These are phyloP conservation scores for Pyrochroa serraticornis DNA, from an alignment of 2,888 invertebrate genomes.

Conservation along the genomic window DNA sequence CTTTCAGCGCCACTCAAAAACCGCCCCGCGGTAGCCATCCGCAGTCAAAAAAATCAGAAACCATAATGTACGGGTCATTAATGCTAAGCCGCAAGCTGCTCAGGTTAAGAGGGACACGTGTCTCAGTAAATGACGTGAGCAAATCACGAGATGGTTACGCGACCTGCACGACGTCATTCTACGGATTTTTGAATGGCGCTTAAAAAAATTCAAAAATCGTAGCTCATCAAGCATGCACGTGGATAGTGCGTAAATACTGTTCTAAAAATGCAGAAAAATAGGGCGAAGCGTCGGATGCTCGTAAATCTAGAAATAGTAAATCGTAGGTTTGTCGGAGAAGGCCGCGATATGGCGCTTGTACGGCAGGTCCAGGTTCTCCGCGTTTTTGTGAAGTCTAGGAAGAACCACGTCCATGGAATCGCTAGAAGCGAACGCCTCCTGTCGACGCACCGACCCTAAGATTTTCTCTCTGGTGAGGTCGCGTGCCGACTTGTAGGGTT, in stretches of 20 bases:
- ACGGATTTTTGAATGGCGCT: too few species aligned
- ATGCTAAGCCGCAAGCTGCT: too few species aligned
- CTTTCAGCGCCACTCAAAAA: too few species aligned
- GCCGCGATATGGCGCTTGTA: constrained; percentile 60
- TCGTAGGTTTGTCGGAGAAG: constrained; percentile 54
- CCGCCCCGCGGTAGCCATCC: too few species aligned
- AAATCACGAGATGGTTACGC: too few species aligned
- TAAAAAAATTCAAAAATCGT: too few species aligned
- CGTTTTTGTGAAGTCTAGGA: constrained; percentile 66
- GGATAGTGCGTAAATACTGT: background rate
- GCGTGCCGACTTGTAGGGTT: constrained; percentile 72
- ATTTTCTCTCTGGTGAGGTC: constrained; percentile 71
- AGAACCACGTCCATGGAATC: constrained; percentile 71
- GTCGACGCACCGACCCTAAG: constrained; percentile 64
- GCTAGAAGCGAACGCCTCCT: constrained; percentile 60
- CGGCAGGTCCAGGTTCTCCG: constrained; percentile 56
- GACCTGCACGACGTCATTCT: too few species aligned
- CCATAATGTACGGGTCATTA: too few species aligned
- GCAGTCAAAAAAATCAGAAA: too few species aligned
- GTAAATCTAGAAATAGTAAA: constrained; percentile 36
- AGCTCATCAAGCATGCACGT: too few species aligned
- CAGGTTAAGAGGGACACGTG: too few species aligned
- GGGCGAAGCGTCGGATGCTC: constrained; percentile 1
- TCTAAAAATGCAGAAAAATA: constrained; percentile 10
- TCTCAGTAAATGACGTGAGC: too few species aligned